phyloP scores from a whole-genome alignment of 2,113 vertebrate genomes.

The Eonycteris spelaea region DNA sequence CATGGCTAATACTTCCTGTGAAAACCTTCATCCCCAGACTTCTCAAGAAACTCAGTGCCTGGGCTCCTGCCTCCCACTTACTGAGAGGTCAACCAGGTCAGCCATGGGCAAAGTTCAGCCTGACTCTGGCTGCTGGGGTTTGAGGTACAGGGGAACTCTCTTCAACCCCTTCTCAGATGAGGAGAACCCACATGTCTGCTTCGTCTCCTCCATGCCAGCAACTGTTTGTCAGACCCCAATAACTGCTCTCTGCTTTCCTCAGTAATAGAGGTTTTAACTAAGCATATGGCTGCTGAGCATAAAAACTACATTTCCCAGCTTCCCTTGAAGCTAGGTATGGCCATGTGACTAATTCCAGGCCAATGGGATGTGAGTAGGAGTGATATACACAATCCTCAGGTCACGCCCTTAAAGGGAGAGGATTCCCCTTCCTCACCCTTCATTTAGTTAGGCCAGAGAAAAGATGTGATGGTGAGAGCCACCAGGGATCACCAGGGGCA shows the following conservation, averaged over 20 bases:
- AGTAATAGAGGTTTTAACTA: neutral
- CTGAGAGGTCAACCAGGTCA: neutral
- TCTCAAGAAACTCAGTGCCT: neutral
- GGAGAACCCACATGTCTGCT: neutral
- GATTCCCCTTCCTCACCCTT: no score
- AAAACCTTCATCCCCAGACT: neutral
- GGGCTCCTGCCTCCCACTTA: neutral
- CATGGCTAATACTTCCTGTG: neutral
- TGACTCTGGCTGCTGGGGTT: neutral
- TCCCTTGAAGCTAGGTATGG: neutral
- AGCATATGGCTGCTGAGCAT: neutral
- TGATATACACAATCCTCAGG: rapidly evolving
- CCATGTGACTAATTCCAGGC: neutral
- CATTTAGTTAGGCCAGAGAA: neutral
- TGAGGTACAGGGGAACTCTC: neutral
- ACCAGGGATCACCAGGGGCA: neutral
- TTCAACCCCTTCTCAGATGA: neutral
- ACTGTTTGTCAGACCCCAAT: neutral
- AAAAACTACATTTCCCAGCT: neutral
- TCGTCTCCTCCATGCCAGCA: neutral
- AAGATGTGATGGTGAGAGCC: neutral
- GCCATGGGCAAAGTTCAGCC: neutral
- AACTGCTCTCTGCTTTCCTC: neutral
- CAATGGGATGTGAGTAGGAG: neutral
- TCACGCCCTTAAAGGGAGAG: no score